Percentiles rank a stretch among this genome's conserved stretches.
Conservation (phyloP, 1,140 invertebrate genomes). For the Caerostris extrusa region DNA sequence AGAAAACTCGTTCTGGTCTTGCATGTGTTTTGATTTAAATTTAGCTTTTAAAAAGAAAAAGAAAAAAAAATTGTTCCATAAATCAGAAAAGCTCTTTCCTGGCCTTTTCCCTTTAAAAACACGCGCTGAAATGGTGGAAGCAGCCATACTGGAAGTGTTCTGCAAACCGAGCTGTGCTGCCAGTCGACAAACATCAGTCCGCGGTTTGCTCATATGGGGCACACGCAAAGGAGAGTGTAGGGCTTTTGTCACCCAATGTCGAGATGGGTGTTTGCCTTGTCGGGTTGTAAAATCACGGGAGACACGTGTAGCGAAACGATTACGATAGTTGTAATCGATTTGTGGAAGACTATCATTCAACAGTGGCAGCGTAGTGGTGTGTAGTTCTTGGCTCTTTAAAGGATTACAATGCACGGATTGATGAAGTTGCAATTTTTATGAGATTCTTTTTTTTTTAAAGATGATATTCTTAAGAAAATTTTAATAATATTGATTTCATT, state of each 20-base stretch:
- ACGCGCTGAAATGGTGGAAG: neutral
- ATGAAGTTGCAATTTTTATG: no score
- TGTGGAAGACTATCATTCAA: neutral
- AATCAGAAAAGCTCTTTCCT: neutral
- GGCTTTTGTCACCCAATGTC: neutral
- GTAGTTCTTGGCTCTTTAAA: no score
- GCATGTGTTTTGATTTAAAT: conserved; percentile 19
- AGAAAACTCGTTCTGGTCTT: neutral
- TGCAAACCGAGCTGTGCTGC: conserved; percentile 34
- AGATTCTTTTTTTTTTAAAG: no score
- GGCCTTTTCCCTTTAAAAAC: no score
- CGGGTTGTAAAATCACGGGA: neutral
- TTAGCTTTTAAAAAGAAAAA: neutral
- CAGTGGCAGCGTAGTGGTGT: no score
- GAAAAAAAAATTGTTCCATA: neutral
- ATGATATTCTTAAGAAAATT: no score
- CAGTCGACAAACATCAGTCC: neutral
- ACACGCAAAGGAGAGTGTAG: neutral
- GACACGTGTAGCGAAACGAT: conserved; percentile 6
- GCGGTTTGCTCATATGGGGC: neutral
- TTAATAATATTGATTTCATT: no score
- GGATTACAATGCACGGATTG: no score
- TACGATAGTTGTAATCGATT: neutral
- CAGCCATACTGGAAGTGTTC: neutral
- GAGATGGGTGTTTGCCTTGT: neutral